Evolutionary conservation across 2,113 vertebrate genomes (phyloP), one percentile per base, ranked within the genome.

Genomic region (Gambusia holbrooki): DNA sequence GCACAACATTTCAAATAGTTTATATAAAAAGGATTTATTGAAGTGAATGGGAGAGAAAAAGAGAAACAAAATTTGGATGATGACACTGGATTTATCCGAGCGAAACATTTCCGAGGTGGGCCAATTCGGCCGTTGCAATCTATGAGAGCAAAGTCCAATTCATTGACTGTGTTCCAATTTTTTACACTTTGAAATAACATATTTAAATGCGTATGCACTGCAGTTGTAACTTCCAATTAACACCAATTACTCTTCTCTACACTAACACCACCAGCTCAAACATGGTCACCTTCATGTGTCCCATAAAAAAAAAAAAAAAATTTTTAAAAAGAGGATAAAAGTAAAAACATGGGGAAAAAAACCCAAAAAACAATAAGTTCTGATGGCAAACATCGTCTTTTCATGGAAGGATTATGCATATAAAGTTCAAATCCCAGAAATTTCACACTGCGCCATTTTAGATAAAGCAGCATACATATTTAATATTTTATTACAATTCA

Each of bases 11-110:
- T 91, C 91, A 90, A 30, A 51, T 61, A 93, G 93, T 93, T 88
- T 96, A 96, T 96, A 87, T 95, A 96, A 93, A 74, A 96, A 94
- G 95, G 94, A 95, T 97, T 97, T 97, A 97, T 97, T 97, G 95
- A 96, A 96, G 95, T 95, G 95, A 96, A 94, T 95, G 95, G 96
- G 94, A 96, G 62, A 93, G 71, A 66, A 37, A 32, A 78, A 88
- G 95, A 89, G 95, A 79, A 88, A 95, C 93, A 94, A 92, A 93
- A 93, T 94, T 94, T 94, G 93, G 93, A 94, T 95, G 91, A 95
- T 94, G 93, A 91, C 90, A 93, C 89, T 91, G 86, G 79, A 77
- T 86, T 80, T 87, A 91, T 93, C 92, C 90, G 77, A 76, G 80
- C 87, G 81, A 87, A 83, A 81, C 75, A 69, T 90, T 81, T 90